These are phyloP conservation scores for Pyrrhosoma nymphula DNA, from an alignment of 2,888 invertebrate genomes.

Conservation along the genomic window DNA sequence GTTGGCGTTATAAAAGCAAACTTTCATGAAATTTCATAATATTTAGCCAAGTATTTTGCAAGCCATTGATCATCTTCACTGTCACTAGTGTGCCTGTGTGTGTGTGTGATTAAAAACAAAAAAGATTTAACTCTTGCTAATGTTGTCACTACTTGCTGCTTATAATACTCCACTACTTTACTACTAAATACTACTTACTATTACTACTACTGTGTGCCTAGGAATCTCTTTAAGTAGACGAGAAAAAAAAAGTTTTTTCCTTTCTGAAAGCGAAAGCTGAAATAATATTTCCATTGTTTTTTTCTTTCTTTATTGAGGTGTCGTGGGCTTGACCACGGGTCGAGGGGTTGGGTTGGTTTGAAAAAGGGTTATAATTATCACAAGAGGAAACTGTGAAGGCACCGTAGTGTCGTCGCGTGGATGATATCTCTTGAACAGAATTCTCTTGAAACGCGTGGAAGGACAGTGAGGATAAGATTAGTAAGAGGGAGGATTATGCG, in stretches of 20 bases:
- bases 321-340: constrained; percentile 66
- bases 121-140: constrained; percentile 64
- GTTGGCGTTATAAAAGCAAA: constrained; percentile 60
- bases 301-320: constrained; percentile 21
- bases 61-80: constrained; percentile 66
- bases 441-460: constrained; percentile 24
- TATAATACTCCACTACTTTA: constrained; percentile 60
- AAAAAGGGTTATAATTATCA: background rate
- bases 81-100: constrained; percentile 67
- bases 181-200: constrained; percentile 59
- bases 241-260: background rate
- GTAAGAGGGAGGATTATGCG: constrained; percentile 37
- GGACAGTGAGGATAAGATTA: background rate
- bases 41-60: constrained; percentile 67
- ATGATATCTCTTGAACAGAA: background rate
- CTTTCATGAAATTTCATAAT: constrained; percentile 67
- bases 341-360: constrained; percentile 51
- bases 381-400: background rate
- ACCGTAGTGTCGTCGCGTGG: background rate
- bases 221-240: constrained; percentile 40
- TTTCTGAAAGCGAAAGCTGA: background rate
- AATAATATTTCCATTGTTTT: background rate
- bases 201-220: constrained; percentile 55
- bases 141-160: constrained; percentile 65
- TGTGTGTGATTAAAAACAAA: constrained; percentile 57